phyloP scores from a whole-genome alignment of 2,888 invertebrate species.

The Callinectes sapidus region DNA sequence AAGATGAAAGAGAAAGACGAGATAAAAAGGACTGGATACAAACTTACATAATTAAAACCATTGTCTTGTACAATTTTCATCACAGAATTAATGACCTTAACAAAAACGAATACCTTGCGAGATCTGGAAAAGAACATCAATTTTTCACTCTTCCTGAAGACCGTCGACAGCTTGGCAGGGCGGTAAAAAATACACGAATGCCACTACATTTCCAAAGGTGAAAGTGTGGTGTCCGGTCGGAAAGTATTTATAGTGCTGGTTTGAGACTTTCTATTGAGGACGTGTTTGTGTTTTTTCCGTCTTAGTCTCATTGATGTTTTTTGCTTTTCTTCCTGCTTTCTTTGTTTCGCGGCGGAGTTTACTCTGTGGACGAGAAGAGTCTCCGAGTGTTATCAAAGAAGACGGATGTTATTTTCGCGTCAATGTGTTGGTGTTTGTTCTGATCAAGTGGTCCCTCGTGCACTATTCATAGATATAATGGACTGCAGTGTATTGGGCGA shows the following conservation, averaged over 20 bases:
- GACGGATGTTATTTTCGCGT: not conserved
- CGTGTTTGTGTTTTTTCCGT: not conserved
- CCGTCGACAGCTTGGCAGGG: not conserved
- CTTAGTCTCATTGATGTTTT: not conserved
- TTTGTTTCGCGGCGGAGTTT: not conserved
- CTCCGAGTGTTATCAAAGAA: not conserved
- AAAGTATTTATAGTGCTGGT: not conserved
- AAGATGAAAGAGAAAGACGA: not conserved
- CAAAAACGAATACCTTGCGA: not conserved
- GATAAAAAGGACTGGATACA: not conserved
- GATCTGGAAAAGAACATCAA: not conserved
- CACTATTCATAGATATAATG: not conserved
- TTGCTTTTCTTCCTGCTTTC: not conserved
- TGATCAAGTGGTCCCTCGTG: not conserved
- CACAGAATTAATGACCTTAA: not conserved
- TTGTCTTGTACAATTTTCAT: not conserved
- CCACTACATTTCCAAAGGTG: not conserved
- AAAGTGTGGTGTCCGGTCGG: not conserved
- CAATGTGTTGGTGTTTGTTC: not conserved
- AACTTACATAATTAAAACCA: not conserved
- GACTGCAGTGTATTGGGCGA: not conserved
- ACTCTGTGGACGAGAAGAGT: not conserved
- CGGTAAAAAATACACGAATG: not conserved
- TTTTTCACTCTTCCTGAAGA: not conserved
- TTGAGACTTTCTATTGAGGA: not conserved